Base-by-base conservation (phyloP, 2,113 vertebrate species). In the Oreocharis arfaki region DNA sequence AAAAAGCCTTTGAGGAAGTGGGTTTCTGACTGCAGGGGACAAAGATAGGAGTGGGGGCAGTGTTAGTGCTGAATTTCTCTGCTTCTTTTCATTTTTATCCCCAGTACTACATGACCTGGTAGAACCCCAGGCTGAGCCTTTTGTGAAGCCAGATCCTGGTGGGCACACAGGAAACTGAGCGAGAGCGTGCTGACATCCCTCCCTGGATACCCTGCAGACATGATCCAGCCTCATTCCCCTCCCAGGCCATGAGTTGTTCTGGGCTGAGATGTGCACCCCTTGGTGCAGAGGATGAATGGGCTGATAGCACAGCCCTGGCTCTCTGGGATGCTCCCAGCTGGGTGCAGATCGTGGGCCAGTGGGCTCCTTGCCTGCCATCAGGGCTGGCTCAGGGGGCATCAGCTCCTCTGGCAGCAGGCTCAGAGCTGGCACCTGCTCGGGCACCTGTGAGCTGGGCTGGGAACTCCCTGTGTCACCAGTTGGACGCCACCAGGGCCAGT, bases 91-190 rank as follows among this genome's bases (percentile, higher is more conserved):
- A 5, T 16, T 44, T 67, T 52, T 28, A 41, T 53, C 24, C n/a
- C 73, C 11, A 23, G 0, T 7, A 7, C 10, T 68, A 1, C 1
- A 0, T 39, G 14, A 32, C 6, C 4, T 2, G 12, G 19, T 13
- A 20, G 59, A 55, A 30, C 33, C 44, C 9, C 44, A 24, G 32
- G 33, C 7, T 19, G 39, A 80, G 41, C 30, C 76, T 68, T 71
- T 50, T 22, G 49, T 42, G 20, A 16, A 67, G 52, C 19, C 49
- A 56, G 6, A 19, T 33, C 61, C 13, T 37, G 23, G 57, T 14
- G 53, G 22, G 32, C 26, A 23, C 39, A 3, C 7, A 35, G 57
- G 47, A 23, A 46, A 24, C 16, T 1, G 19, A 37, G 28, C 10
- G 49, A 42, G 68, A 87, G 28, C 30, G 46, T n/a, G 26, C 44